These are phyloP conservation scores for Saccopteryx leptura DNA, from an alignment of 2,113 vertebrate species.

Conservation along the genomic window DNA sequence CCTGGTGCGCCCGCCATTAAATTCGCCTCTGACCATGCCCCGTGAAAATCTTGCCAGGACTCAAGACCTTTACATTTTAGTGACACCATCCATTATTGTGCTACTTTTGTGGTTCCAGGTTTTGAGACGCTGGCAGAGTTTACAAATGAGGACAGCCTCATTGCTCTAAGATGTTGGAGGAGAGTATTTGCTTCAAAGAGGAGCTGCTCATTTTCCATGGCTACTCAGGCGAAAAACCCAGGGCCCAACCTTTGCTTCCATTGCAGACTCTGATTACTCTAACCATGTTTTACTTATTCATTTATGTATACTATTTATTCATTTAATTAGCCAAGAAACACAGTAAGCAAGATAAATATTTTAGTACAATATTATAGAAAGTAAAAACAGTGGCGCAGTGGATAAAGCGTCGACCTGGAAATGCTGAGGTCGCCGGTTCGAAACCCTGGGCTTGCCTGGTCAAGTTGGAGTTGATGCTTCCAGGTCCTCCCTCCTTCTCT, in stretches of 20 bases:
- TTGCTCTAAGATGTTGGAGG: not conserved
- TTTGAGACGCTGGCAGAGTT: not conserved
- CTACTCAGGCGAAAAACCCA: not conserved
- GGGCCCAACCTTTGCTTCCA: not conserved
- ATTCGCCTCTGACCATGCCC: too few relatives aligned
- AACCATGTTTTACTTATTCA: not conserved
- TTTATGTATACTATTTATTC: not conserved
- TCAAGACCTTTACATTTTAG: not conserved
- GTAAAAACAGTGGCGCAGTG: too few relatives aligned
- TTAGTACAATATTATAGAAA: constrained; percentile 19
- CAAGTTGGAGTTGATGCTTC: too few relatives aligned
- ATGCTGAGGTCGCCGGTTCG: too few relatives aligned
- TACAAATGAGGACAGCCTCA: not conserved
- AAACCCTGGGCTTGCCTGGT: too few relatives aligned
- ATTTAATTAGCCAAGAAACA: not conserved
- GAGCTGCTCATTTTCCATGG: not conserved
- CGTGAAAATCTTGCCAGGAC: not conserved
- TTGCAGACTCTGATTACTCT: not conserved
- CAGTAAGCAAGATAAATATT: not conserved
- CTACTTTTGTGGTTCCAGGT: not conserved
- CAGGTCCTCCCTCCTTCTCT: too few relatives aligned
- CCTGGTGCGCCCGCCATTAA: too few relatives aligned
- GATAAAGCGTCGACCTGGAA: too few relatives aligned
- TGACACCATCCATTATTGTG: not conserved
- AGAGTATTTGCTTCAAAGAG: not conserved